Evolutionary conservation across 2,888 invertebrate genomes (phyloP).

Genomic region (Sesia bembeciformis): DNA sequence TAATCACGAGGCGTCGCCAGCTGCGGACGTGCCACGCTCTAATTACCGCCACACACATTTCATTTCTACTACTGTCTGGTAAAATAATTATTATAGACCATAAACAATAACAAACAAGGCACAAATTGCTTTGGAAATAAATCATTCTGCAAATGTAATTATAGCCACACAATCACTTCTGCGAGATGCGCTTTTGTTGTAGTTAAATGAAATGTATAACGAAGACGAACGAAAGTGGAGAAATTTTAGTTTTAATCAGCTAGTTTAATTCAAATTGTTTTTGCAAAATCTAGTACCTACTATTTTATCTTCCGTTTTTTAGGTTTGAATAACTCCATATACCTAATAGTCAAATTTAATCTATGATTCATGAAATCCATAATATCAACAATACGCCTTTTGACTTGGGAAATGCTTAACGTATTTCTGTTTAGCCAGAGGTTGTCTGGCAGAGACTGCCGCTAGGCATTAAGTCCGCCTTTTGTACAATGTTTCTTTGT

Average conservation of each 20-base stretch:
- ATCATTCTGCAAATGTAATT: conserved; percentile 41
- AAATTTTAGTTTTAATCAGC: conserved; percentile 31
- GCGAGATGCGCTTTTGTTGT: conserved; percentile 39
- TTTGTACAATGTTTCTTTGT: no score
- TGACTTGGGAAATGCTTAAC: no score
- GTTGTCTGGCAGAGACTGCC: no score
- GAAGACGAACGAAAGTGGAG: conserved; percentile 52
- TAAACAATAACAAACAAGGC: conserved; percentile 40
- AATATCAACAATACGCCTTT: no score
- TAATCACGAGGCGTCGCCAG: conserved; percentile 46
- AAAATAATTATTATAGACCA: conserved; percentile 32
- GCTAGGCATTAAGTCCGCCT: no score
- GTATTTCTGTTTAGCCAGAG: no score
- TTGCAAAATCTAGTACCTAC: background rate
- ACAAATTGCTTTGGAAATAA: conserved; percentile 28
- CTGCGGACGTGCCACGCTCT: conserved; percentile 57
- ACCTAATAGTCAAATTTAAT: no score
- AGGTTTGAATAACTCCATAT: no score
- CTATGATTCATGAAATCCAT: no score
- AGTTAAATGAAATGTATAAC: conserved; percentile 50
- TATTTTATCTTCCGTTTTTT: background rate
- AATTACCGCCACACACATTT: conserved; percentile 53
- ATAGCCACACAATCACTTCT: conserved; percentile 44
- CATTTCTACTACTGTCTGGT: conserved; percentile 47
- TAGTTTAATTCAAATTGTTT: conserved; percentile 7